Base-by-base conservation (phyloP, 2,888 invertebrate species). In the Hoplodrina blanda region DNA sequence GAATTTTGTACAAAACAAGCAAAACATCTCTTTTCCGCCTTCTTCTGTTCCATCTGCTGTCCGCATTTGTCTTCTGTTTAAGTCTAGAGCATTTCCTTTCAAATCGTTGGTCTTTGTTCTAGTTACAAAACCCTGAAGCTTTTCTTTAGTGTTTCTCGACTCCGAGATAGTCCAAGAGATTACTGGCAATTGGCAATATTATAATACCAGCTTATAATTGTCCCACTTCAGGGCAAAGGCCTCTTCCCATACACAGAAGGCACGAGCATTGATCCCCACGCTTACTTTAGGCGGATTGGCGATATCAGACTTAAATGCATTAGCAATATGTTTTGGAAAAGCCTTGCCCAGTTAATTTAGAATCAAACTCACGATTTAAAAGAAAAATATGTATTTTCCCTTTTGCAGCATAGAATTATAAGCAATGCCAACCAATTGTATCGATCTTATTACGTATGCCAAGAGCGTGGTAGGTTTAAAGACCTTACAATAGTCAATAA, bases 371-470 rank as follows among this genome's bases (percentile, higher is more conserved):
- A 60, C 8, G 25, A 11, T 33, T 4, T 30, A 10, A 59, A 60
- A 60, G 54, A 20, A 67, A 33, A 64, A 52, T 5, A 46, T 25
- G 10, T 49, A n/a, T 53, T 69, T 69, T 80, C 25, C 41, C 33
- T 55, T 37, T 10, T 17, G 17, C 44, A 7, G 41, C 10, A 53
- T 30, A 7, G 17, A 54, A 61, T 68, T 19, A 1, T 30, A 57
- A 55, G 44, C 44, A 57, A 49, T 61, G 60, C 8, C 56, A 64
- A n/a, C 19, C 56, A 46, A 50, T 17, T 44, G 25, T 52, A 33
- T 33, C 10, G 25, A 49, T 49, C 25, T 13, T 41, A 65, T 76
- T 76, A 80, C 62, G 55, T 60, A 80, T 70, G 46, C 69, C 3
- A 46, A 46, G 59, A 65, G 25, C 65, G 49, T 76, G 54, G 41